Base-by-base conservation (phyloP, 2,888 invertebrate genomes). In the Ormia ochracea region DNA sequence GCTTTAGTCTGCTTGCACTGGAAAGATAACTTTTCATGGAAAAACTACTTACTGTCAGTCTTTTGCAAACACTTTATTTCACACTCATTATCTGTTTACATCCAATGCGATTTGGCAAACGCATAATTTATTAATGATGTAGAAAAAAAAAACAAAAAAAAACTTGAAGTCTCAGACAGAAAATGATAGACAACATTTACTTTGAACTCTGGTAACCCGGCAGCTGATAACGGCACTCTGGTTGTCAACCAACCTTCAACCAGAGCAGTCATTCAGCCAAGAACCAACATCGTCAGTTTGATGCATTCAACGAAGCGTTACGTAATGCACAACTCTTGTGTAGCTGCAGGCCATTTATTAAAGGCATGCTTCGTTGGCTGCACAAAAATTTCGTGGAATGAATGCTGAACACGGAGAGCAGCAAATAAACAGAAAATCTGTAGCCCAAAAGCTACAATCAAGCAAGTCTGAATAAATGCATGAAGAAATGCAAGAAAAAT, bases 101-200 rank as follows among this genome's bases (percentile, higher is more conserved):
- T 31, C 19, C 1, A 50, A 59, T 48, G n/a, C 1, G 33, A 48
- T 48, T 28, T 38, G 26, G 48, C 12, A 12, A 33, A 19, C 14
- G 17, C 41, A 41, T 50, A 66, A 74, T 74, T 74, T 74, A 66
- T 74, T 66, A 66, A 38, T 48, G 17, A 41, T 48, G 58, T 50
- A 41, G 52, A 70, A 50, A 41, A 70, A 58, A 76, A 56, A 54
- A 48, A 33, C 50, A 58, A 76, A 56, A 54, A 48, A 33, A 41
- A 58, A 31, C 41, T 36, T 33, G 9, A 33, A 74, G 56, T 56
- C 56, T 36, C 63, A 75, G 79, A 79, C 70, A 72, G 45, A 58
- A 75, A 61, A 70, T 59, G 69, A 65, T 65, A 79, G 79, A 79
- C 79, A 79, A 48, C 70, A n/a, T n/a, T 61, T 54, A 79, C 54